A percentile compares a stretch with the other conserved stretches of the same genome.
phyloP scores from a whole-genome alignment of 1,140 invertebrate species.

The Oncopeltus fasciatus region DNA sequence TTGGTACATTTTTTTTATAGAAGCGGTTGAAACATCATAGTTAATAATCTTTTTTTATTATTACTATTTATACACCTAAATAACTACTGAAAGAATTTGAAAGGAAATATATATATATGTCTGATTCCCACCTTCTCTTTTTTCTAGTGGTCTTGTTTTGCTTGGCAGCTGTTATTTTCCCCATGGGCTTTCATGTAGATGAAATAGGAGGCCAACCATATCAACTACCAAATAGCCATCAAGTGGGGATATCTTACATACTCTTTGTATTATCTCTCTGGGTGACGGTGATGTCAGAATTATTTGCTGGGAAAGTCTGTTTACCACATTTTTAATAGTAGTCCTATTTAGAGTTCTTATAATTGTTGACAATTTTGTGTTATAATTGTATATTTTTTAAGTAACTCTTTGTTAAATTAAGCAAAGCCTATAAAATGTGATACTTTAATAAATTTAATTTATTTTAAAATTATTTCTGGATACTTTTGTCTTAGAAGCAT shows the following conservation, averaged over 20 bases:
- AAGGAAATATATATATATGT: too few species aligned
- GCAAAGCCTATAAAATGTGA: not conserved
- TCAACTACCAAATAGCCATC: constrained; percentile 85
- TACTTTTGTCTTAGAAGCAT: not conserved
- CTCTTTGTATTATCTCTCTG: constrained; percentile 86
- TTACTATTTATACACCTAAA: too few species aligned
- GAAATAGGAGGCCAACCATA: constrained; percentile 91
- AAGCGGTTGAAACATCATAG: too few species aligned
- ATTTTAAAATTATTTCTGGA: not conserved
- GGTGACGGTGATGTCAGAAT: constrained; percentile 90
- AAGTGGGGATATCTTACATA: constrained; percentile 91
- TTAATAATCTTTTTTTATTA: too few species aligned
- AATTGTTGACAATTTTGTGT: not conserved
- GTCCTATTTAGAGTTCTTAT: constrained; percentile 49
- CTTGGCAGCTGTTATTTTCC: constrained; percentile 86
- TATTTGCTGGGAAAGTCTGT: constrained; percentile 96
- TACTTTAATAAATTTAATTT: not conserved
- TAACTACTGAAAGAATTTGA: too few species aligned
- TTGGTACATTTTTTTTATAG: too few species aligned
- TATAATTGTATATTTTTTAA: not conserved
- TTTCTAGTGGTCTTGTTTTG: constrained; percentile 88
- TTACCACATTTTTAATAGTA: constrained; percentile 87
- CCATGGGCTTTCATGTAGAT: constrained; percentile 87
- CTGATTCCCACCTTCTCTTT: not conserved
- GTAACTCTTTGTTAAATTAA: not conserved